Evolutionary conservation across 2,113 vertebrate genomes (phyloP).

Genomic region (Sceloporus undulatus): DNA sequence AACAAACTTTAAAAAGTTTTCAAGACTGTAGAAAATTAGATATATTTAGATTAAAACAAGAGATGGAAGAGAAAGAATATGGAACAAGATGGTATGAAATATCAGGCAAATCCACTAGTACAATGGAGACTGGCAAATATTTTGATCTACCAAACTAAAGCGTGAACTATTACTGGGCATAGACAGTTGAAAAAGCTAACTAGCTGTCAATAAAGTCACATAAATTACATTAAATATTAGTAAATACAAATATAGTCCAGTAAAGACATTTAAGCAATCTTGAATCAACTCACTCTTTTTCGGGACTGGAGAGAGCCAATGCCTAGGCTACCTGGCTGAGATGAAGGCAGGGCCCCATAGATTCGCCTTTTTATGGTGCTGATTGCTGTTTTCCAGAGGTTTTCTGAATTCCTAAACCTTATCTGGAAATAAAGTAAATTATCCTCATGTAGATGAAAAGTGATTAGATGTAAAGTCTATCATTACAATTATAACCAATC

Average conservation of each 20-base stretch:
- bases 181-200: not conserved
- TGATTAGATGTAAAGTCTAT: not conserved
- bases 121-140: not conserved
- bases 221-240: not conserved
- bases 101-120: not conserved
- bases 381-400: slow-evolving; percentile 85
- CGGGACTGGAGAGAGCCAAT: slow-evolving; percentile 34
- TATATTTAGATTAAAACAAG: slow-evolving; percentile 6
- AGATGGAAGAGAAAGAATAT: not conserved
- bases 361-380: slow-evolving; percentile 79
- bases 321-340: slow-evolving; percentile 42
- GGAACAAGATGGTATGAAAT: not conserved
- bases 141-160: not conserved
- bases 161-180: not conserved
- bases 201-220: not conserved
- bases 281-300: slow-evolving; percentile 74
- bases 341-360: slow-evolving; percentile 33
- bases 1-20: not conserved
- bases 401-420: slow-evolving; percentile 85
- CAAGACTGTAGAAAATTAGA: too few species aligned
- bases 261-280: not conserved
- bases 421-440: slow-evolving; percentile 64
- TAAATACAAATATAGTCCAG: not conserved
- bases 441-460: not conserved
- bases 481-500: not conserved